Percentiles rank a stretch among this genome's conserved stretches.
Conservation (phyloP, 2,113 vertebrate genomes). For the Xiphophorus hellerii region DNA sequence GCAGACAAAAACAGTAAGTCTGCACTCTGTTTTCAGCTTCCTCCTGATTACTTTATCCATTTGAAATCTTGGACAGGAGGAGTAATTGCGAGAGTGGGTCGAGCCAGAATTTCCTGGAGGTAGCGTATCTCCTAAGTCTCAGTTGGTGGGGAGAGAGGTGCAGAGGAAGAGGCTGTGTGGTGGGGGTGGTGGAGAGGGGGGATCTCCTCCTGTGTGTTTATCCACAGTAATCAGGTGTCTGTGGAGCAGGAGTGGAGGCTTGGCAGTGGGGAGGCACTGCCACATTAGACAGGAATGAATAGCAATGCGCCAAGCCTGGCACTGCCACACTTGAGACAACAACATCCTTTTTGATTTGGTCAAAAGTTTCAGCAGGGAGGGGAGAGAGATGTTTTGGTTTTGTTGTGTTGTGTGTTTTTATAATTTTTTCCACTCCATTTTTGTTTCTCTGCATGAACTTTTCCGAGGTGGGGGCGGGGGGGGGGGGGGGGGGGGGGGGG, state of each 20-base stretch:
- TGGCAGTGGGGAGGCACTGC: slow-evolving; percentile 68
- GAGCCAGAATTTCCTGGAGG: slow-evolving; percentile 77
- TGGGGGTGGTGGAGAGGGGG: background rate
- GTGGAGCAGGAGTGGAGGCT: slow-evolving; percentile 70
- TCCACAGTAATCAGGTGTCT: slow-evolving; percentile 80
- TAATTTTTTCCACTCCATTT: background rate
- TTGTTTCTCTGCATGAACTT: slow-evolving; percentile 73
- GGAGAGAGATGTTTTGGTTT: slow-evolving; percentile 55
- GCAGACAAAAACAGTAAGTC: slow-evolving; percentile 38
- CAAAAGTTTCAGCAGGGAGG: slow-evolving; percentile 59
- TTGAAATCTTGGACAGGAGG: slow-evolving; percentile 68
- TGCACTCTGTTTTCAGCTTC: slow-evolving; percentile 41
- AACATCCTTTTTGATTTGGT: slow-evolving; percentile 73
- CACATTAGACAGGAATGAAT: slow-evolving; percentile 77
- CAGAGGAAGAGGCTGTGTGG: slow-evolving; percentile 20
- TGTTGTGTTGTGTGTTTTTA: slow-evolving; percentile 38
- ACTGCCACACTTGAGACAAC: slow-evolving; percentile 64
- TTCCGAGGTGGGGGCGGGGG: slow-evolving; percentile 75
- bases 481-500: slow-evolving; percentile 78
- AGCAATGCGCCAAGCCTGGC: slow-evolving; percentile 74
- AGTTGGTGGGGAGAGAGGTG: slow-evolving; percentile 64
- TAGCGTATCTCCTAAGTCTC: slow-evolving; percentile 71
- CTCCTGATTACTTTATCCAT: slow-evolving; percentile 70
- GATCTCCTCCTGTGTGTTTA: slow-evolving; percentile 75
- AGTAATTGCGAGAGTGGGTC: slow-evolving; percentile 39